phyloP scores from a whole-genome alignment of 2,888 invertebrate species.

The Apodemia duryi region DNA sequence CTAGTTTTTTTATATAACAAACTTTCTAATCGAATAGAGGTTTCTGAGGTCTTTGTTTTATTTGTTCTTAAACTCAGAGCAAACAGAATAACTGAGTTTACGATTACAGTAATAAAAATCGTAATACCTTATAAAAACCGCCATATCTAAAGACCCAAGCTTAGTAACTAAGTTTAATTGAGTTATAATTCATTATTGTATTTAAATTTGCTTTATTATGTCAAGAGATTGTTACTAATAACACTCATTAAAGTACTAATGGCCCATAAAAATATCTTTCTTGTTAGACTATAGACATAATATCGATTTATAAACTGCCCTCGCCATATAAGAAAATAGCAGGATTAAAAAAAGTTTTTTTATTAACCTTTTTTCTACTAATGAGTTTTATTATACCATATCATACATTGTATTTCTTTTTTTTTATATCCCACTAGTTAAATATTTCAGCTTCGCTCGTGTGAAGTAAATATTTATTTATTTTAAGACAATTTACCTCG shows the following conservation, averaged over 20 bases:
- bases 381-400: not conserved
- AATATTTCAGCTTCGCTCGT: not conserved
- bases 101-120: no score
- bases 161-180: constrained; percentile 22
- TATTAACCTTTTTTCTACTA: not conserved
- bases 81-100: no score
- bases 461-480: not conserved
- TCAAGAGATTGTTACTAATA: constrained; percentile 24
- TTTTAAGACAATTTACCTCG: no score
- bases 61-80: no score
- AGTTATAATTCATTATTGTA: constrained; percentile 27
- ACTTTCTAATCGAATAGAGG: no score
- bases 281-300: constrained; percentile 18
- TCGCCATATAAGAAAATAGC: not conserved
- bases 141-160: not conserved
- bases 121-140: constrained; percentile 1
- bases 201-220: constrained; percentile 23
- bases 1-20: no score
- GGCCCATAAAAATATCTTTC: constrained; percentile 30
- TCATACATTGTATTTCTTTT: not conserved
- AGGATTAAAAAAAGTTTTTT: constrained; percentile 1
- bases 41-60: no score
- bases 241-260: constrained; percentile 27
- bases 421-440: not conserved
- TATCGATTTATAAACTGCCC: not conserved